Percentiles rank a stretch among this genome's conserved stretches.
phyloP scores from a whole-genome alignment of 2,113 vertebrate species.

The Nettapus auritus region DNA sequence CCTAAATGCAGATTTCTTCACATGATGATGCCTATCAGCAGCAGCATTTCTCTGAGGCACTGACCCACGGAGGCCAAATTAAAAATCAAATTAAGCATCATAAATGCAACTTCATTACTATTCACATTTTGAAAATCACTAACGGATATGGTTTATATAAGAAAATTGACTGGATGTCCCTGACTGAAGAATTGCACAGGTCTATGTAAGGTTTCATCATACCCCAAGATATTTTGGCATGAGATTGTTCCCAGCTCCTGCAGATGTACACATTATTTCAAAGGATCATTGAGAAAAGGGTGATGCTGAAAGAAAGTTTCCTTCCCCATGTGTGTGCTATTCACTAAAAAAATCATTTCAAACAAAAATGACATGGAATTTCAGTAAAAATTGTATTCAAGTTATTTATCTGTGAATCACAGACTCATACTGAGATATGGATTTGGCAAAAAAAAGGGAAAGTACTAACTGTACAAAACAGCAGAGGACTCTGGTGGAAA shows the following conservation, averaged over 20 bases:
- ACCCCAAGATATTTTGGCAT: background rate
- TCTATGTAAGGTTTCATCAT: background rate
- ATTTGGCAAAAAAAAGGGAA: background rate
- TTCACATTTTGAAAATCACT: slow-evolving; percentile 1
- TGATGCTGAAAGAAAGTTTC: background rate
- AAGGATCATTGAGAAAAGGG: background rate
- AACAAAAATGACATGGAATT: background rate
- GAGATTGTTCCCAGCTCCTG: background rate
- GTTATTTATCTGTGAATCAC: background rate
- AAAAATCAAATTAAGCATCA: slow-evolving; percentile 62
- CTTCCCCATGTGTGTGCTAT: background rate
- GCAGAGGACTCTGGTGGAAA: background rate
- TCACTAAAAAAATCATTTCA: background rate
- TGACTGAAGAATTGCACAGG: background rate
- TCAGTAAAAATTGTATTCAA: background rate
- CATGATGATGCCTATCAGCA: background rate
- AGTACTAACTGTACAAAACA: background rate
- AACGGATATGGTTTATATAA: background rate
- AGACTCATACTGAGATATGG: background rate
- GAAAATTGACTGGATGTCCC: background rate
- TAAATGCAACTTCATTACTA: slow-evolving; percentile 21
- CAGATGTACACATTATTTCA: background rate
- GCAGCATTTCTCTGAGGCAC: slow-evolving; percentile 9
- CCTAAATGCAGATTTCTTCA: slow-evolving; percentile 48
- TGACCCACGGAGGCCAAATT: slow-evolving; percentile 55